phyloP scores from a whole-genome alignment of 2,797 vertebrate genomes.

The Ispidina lecontei region DNA sequence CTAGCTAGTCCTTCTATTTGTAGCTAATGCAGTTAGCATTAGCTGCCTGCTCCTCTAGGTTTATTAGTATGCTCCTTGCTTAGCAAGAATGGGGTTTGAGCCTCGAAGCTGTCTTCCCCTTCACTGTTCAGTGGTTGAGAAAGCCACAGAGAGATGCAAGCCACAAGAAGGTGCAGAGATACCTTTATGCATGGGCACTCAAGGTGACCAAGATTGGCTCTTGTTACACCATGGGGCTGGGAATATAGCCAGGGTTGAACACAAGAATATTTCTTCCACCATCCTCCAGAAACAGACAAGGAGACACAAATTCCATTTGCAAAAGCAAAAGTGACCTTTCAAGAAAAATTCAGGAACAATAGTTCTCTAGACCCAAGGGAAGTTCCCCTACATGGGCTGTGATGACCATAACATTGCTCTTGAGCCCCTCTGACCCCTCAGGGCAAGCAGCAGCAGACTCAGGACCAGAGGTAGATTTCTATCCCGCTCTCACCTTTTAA shows the following conservation, averaged over 20 bases:
- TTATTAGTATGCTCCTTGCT: background rate
- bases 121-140: background rate
- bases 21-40: background rate
- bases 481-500: background rate
- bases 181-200: background rate
- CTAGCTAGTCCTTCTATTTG: background rate
- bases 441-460: background rate
- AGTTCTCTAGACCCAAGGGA: background rate
- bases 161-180: background rate
- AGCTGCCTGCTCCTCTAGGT: background rate
- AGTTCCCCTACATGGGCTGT: background rate
- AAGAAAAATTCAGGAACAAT: background rate
- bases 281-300: background rate
- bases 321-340: background rate
- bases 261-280: background rate
- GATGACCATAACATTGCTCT: background rate
- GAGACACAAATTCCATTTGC: background rate
- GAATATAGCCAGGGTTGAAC: background rate
- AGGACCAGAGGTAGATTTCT: background rate
- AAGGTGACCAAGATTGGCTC: background rate
- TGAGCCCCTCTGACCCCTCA: background rate
- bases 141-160: background rate
- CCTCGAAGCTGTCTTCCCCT: background rate
- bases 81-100: background rate
- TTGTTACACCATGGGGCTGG: accelerated